Conservation (phyloP, 2,113 vertebrate genomes). For the Promerops cafer region DNA sequence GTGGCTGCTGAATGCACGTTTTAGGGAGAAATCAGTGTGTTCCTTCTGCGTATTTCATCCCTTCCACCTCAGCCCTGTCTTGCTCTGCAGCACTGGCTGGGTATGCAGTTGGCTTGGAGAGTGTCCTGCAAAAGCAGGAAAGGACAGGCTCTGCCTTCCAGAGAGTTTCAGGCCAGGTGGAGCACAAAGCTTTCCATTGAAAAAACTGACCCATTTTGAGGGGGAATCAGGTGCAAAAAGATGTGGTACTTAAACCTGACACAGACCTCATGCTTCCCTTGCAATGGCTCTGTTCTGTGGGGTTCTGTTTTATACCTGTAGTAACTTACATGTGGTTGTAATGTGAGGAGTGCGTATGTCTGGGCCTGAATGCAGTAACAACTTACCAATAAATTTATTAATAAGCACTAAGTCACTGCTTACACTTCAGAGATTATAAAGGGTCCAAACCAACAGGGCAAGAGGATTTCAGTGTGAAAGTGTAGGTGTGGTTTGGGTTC, state of each 20-base stretch:
- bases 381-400: neutral
- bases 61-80: neutral
- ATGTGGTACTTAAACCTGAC: neutral
- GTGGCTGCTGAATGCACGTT: neutral
- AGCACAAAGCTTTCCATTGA: neutral
- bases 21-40: neutral
- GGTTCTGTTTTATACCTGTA: neutral
- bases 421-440: neutral
- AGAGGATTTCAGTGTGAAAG: neutral
- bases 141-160: neutral
- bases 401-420: neutral
- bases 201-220: neutral
- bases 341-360: rapidly evolving
- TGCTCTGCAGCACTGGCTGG: neutral
- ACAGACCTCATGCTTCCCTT: neutral
- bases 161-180: neutral
- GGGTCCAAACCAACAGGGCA: neutral
- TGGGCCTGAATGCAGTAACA: neutral
- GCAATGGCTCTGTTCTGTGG: neutral
- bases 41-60: neutral
- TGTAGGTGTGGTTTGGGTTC: neutral
- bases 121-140: neutral
- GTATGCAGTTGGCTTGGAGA: neutral
- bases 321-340: neutral
- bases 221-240: neutral